A percentile compares a stretch with the other conserved stretches of the same genome.
These are phyloP conservation scores for Cydia pomonella DNA, from an alignment of 1,140 invertebrate species.

Conservation along the genomic window DNA sequence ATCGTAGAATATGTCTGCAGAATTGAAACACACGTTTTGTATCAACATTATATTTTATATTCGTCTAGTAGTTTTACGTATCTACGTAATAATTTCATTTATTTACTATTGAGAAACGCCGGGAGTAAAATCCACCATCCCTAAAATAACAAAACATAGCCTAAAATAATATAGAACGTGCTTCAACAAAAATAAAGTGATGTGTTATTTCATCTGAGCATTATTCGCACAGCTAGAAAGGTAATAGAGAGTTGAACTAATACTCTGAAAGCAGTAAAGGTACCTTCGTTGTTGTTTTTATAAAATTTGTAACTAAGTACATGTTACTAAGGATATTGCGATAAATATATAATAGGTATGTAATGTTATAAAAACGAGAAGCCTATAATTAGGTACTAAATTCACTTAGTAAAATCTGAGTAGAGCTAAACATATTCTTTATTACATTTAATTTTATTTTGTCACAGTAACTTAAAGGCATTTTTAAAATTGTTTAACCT, in stretches of 20 bases:
- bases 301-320: no score
- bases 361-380: no score
- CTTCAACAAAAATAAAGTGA: conserved; percentile 18
- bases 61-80: background rate
- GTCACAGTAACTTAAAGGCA: no score
- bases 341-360: no score
- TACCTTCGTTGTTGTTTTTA: no score
- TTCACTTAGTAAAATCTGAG: no score
- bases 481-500: no score
- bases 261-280: background rate
- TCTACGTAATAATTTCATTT: conserved; percentile 8
- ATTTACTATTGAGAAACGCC: conserved; percentile 4
- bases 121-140: background rate
- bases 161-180: conserved; percentile 9
- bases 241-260: background rate
- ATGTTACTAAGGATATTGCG: no score
- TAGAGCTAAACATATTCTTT: no score
- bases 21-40: background rate
- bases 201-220: conserved; percentile 24
- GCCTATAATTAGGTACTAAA: no score
- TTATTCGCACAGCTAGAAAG: background rate
- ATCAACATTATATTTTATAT: conserved; percentile 3
- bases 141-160: background rate
- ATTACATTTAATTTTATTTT: no score
- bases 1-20: background rate